phyloP scores from a whole-genome alignment of 2,113 vertebrate species.

The Calcarius ornatus region DNA sequence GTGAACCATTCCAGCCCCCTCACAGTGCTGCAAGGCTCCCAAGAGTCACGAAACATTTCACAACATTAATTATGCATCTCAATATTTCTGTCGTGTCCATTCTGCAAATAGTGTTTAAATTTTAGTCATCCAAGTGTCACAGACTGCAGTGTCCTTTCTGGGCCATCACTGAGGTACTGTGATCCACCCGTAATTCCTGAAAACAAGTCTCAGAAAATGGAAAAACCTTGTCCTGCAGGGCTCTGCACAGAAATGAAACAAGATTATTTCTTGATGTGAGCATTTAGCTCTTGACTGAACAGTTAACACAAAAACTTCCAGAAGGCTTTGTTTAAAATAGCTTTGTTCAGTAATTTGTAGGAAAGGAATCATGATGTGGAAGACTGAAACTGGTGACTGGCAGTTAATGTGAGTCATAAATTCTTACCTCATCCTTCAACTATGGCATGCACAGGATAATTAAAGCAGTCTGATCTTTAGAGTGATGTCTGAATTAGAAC shows the following conservation, averaged over 20 bases:
- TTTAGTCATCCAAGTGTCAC: not conserved
- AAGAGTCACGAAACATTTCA: not conserved
- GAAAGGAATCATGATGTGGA: not conserved
- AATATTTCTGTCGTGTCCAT: not conserved
- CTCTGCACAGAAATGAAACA: not conserved
- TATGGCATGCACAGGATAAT: conserved; percentile 42
- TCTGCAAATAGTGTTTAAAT: not conserved
- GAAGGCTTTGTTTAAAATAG: not conserved
- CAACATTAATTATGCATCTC: not conserved
- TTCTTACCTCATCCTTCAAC: conserved; percentile 51
- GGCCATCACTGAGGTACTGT: not conserved
- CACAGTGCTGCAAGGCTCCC: not conserved
- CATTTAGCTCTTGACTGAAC: not conserved
- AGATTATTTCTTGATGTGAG: not conserved
- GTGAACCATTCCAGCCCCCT: not conserved
- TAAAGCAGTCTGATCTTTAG: conserved; percentile 57
- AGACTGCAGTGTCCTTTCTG: not conserved
- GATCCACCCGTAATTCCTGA: not conserved
- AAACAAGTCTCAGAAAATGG: not conserved
- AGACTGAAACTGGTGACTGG: conserved; percentile 28
- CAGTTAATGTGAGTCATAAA: conserved; percentile 55
- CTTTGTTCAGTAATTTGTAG: not conserved
- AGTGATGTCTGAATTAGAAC: conserved; percentile 37
- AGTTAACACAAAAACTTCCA: not conserved
- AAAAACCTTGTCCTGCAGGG: not conserved